These are phyloP conservation scores for Zaprionus vittiger DNA, from an alignment of 1,140 invertebrate species.

Conservation along the genomic window DNA sequence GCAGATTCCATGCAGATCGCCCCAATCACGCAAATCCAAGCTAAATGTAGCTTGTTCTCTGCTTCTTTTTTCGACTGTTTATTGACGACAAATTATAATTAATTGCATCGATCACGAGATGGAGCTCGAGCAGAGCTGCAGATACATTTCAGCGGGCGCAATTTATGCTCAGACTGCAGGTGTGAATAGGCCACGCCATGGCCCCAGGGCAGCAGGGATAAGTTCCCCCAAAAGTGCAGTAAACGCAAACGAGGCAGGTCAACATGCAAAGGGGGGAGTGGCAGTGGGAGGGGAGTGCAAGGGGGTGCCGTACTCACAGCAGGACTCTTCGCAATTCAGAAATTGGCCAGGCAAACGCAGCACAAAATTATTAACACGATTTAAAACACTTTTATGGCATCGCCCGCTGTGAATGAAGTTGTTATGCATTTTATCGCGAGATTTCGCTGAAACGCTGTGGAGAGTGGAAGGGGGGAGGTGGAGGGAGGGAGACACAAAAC, in stretches of 20 bases:
- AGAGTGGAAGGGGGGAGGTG: not conserved
- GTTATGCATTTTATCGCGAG: slow-evolving; percentile 83
- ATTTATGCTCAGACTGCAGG: slow-evolving; percentile 72
- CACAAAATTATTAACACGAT: slow-evolving; percentile 84
- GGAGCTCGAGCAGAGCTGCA: slow-evolving; percentile 73
- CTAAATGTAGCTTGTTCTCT: slow-evolving; percentile 33
- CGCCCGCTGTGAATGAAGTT: slow-evolving; percentile 83
- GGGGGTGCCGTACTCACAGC: slow-evolving; percentile 62
- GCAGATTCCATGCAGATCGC: not conserved
- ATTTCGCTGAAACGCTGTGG: slow-evolving; percentile 69
- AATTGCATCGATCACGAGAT: slow-evolving; percentile 82
- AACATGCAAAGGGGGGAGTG: slow-evolving; percentile 18
- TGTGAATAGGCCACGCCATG: slow-evolving; percentile 71
- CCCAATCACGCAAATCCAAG: slow-evolving; percentile 34
- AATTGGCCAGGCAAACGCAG: slow-evolving; percentile 67
- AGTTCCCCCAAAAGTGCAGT: slow-evolving; percentile 39
- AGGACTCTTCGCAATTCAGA: slow-evolving; percentile 76
- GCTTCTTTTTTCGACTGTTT: slow-evolving; percentile 49
- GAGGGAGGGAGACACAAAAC: not conserved
- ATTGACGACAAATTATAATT: slow-evolving; percentile 83
- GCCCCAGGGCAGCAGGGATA: slow-evolving; percentile 27
- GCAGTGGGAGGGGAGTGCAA: too few species aligned
- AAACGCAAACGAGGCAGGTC: slow-evolving; percentile 30
- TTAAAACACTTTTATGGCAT: slow-evolving; percentile 84
- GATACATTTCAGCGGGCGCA: slow-evolving; percentile 77